Evolutionary conservation across 1,140 invertebrate species (phyloP).

Genomic region (Matsumurasca onukii): DNA sequence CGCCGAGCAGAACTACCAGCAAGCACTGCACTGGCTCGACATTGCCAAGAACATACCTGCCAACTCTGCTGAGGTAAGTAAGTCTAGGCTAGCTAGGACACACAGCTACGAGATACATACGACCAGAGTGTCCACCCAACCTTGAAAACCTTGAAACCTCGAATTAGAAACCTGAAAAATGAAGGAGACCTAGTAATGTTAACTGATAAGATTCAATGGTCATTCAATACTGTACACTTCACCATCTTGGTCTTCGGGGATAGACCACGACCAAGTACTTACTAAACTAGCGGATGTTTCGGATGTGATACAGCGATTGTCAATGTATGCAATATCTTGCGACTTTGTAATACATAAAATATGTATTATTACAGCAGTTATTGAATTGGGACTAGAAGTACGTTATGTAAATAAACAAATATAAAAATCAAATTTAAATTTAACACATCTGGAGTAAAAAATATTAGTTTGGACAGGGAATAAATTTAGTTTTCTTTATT

Average conservation of each 20-base stretch:
- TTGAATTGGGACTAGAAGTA: too few relatives aligned
- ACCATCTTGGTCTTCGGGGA: too few relatives aligned
- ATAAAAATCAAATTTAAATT: too few relatives aligned
- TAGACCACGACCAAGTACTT: neutral
- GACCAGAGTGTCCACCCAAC: neutral
- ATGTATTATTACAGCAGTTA: too few relatives aligned
- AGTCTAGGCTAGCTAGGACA: neutral
- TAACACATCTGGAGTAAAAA: too few relatives aligned
- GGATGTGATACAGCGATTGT: too few relatives aligned
- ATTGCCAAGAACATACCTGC: constrained; percentile 45
- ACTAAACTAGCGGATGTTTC: too few relatives aligned
- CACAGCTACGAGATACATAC: neutral
- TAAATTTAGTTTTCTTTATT: too few relatives aligned
- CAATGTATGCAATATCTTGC: too few relatives aligned
- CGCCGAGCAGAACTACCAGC: constrained; percentile 51
- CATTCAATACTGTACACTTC: neutral
- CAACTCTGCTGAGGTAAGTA: constrained; percentile 38
- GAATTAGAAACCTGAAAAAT: neutral
- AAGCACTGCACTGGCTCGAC: constrained; percentile 60
- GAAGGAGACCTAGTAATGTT: neutral
- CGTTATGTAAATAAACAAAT: too few relatives aligned
- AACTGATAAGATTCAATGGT: neutral
- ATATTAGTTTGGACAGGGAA: too few relatives aligned
- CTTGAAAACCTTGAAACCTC: neutral
- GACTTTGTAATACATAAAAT: too few relatives aligned